Base-by-base conservation (phyloP, 2,888 invertebrate genomes). In the Schizotus pectinicornis region DNA sequence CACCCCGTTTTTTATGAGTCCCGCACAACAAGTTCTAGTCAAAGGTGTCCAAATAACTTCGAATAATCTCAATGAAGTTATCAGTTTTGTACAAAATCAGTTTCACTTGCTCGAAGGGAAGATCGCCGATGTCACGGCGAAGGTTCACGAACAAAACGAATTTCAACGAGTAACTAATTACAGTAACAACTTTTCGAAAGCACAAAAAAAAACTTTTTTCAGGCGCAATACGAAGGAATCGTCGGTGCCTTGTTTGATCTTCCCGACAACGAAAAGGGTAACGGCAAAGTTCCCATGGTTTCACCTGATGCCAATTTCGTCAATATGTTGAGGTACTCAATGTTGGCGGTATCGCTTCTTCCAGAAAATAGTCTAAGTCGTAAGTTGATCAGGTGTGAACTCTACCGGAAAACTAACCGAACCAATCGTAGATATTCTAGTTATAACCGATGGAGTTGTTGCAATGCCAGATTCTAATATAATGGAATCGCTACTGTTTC, bases 311-410 rank as follows among this genome's bases (percentile, higher is more conserved):
- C 85, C 30, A 87, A 86, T 72, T 88, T 92, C 76, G 85, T 92
- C 53, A 90, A 90, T 79, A 88, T 92, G 85, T 78, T 92, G 34
- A 80, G 90, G 61, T 89, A 89, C 77, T 91, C 91, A 14, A 86
- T 91, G 80, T 80, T 92, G 59, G 88, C 90, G 3, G 80, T 90
- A 49, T 87, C 90, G 55, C 81, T 91, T 51, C 80, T 92, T 58
- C 91, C 91, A 8, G 89, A 89, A 74, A 86, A 88, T 74, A 88
- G 89, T 67, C 85, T 87, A 78, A 87, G 89, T 70, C 88, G 90
- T 89, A 79, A 80, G 84, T 80, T 59, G 46, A 41, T 46, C 33
- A 47, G n/a, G 22, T 22, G 2, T 22, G 22, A 22, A 22, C 22
- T 3, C 5, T 22, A 3, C 3, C 2, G 2, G 22, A 22, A 22